Evolutionary conservation across 92 coral and sea anemone species (phyloP), one percentile per base, ranked within the genome.

Genomic region (Scolanthus callimorphus): DNA sequence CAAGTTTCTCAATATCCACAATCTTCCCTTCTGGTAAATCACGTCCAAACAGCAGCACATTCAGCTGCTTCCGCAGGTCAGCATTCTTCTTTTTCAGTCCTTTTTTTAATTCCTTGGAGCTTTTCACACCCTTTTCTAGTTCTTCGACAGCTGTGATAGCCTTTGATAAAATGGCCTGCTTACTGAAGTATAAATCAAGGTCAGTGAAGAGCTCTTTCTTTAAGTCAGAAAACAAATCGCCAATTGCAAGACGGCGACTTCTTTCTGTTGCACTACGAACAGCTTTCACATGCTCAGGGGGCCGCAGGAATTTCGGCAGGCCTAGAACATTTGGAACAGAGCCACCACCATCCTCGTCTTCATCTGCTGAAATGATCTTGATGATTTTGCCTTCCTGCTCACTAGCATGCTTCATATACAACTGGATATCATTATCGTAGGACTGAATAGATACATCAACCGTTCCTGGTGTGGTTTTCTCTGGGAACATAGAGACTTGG

Each of bases 251-350:
- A 20, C 95, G 88, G 3, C 95, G 89, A 21, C 69, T 86, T 39
- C 95, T 73, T 53, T 86, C 95, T 3, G 95, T 86, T 49, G 84
- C 83, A 66, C 95, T 81, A 34, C 95, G 79, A 6, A 79, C 71
- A 13, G 95, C 83, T 57, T 86, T 86, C 49, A 77, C 67, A 25
- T 55, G 57, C 23, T 77, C 75, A 23, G 69, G 85, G 26, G 76
- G 73, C 3, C 73, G 82, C 27, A 62, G 57, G 49, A 39, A 61
- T 55, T 72, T 86, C 29, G 69, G 84, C 20, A 48, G 28, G 17
- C 73, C 62, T 34, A 59, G 41, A 0, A 20, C 4, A 31, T 31
- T 17, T n/a, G n/a, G n/a, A 2, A 31, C 2, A 20, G 62, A 41
- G 28, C 48, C 39, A 20, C 60, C 53, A 28, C 61, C 51, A 25